Conservation (phyloP, 2,888 invertebrate genomes). For the Drosophila limbata region DNA sequence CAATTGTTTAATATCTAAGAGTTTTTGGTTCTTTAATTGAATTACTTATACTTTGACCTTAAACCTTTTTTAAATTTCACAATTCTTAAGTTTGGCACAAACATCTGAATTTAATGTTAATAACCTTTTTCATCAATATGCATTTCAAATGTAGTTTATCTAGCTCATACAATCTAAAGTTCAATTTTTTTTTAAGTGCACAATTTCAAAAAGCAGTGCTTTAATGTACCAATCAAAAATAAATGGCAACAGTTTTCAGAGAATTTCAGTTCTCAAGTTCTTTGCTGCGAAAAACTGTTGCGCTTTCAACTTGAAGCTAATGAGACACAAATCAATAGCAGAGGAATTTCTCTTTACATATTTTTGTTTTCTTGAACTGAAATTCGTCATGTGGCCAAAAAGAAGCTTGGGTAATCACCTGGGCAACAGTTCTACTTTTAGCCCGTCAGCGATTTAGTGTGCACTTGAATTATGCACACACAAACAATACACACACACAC, state of each 20-base stretch:
- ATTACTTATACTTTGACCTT: too few relatives aligned
- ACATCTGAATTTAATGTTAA: too few relatives aligned
- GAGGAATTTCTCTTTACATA: background rate
- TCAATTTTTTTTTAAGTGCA: too few relatives aligned
- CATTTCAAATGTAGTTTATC: too few relatives aligned
- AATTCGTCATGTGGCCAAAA: constrained; percentile 16
- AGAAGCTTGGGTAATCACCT: constrained; percentile 18
- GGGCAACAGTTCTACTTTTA: constrained; percentile 9
- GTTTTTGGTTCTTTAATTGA: too few relatives aligned
- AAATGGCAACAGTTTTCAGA: background rate
- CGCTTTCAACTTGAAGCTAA: constrained; percentile 20
- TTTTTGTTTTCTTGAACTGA: background rate
- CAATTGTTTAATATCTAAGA: too few relatives aligned
- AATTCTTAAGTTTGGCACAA: too few relatives aligned
- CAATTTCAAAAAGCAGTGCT: too few relatives aligned
- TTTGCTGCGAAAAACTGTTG: constrained; percentile 43
- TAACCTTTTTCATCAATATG: too few relatives aligned
- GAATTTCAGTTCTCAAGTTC: background rate
- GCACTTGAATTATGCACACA: constrained; percentile 68
- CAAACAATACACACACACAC: constrained; percentile 29
- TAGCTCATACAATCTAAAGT: too few relatives aligned
- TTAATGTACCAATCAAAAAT: too few relatives aligned
- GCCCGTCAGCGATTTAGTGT: constrained; percentile 14
- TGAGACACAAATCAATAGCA: constrained; percentile 6
- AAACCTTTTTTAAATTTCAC: too few relatives aligned